phyloP scores from a whole-genome alignment of 2,888 invertebrate genomes.

The Agonum fuliginosum region DNA sequence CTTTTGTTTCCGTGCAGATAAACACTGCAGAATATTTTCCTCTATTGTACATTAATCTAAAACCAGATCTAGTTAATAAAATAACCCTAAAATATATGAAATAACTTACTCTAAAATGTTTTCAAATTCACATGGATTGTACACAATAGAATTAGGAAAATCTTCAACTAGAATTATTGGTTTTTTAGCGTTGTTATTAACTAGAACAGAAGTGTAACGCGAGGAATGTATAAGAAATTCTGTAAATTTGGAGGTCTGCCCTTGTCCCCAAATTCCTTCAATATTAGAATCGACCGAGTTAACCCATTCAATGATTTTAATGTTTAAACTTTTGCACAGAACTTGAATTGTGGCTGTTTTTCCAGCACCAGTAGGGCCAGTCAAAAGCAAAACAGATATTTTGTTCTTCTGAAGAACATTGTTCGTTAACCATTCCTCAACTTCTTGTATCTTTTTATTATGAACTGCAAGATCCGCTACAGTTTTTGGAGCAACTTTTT shows the following conservation, averaged over 20 bases:
- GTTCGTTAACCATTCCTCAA: constrained; percentile 80
- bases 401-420: constrained; percentile 63
- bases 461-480: constrained; percentile 83
- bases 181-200: constrained; percentile 69
- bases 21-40: constrained; percentile 83
- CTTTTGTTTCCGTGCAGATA: constrained; percentile 82
- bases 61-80: constrained; percentile 45
- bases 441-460: constrained; percentile 83
- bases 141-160: constrained; percentile 85
- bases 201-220: constrained; percentile 81
- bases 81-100: constrained; percentile 39
- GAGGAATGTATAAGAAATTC: constrained; percentile 87
- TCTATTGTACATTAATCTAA: constrained; percentile 74
- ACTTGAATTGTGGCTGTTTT: constrained; percentile 85
- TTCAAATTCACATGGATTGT: constrained; percentile 80
- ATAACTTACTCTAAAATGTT: constrained; percentile 80
- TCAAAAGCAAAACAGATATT: constrained; percentile 78
- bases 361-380: constrained; percentile 90
- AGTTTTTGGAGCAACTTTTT: constrained; percentile 76
- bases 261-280: constrained; percentile 74
- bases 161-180: constrained; percentile 85
- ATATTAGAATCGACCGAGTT: constrained; percentile 84
- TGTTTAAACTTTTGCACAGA: constrained; percentile 77
- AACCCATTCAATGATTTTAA: constrained; percentile 85
- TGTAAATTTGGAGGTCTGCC: constrained; percentile 82